Conservation (phyloP, 1,140 invertebrate species). For the Achroia grisella region DNA sequence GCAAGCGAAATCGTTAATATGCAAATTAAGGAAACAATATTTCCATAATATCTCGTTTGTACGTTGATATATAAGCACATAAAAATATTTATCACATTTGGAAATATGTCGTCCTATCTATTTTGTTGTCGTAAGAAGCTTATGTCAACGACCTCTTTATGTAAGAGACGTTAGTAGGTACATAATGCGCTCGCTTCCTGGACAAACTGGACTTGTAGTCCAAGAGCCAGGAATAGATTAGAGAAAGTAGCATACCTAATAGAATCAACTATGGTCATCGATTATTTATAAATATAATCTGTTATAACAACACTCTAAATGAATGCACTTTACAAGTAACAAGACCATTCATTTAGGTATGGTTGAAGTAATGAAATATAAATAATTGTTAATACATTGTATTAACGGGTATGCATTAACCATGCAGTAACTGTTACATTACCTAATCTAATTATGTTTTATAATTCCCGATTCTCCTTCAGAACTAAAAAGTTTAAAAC, state of each 20-base stretch:
- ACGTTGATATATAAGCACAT: slow-evolving; percentile 3
- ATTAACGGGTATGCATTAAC: too few relatives aligned
- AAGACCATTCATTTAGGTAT: too few relatives aligned
- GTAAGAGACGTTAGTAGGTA: slow-evolving; percentile 20
- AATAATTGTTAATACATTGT: too few relatives aligned
- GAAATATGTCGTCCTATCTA: slow-evolving; percentile 8
- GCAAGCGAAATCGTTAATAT: slow-evolving; percentile 5
- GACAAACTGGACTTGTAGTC: slow-evolving; percentile 16
- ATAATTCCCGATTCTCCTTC: too few relatives aligned
- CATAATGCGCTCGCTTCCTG: slow-evolving; percentile 34
- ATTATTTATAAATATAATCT: too few relatives aligned
- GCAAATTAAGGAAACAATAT: slow-evolving; percentile 2
- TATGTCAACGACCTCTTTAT: slow-evolving; percentile 37
- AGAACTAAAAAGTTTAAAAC: too few relatives aligned
- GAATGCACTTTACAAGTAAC: background rate
- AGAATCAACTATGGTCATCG: too few relatives aligned
- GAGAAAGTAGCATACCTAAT: too few relatives aligned
- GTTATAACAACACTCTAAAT: too few relatives aligned
- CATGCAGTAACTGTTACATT: too few relatives aligned
- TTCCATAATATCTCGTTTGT: background rate
- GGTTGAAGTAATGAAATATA: too few relatives aligned
- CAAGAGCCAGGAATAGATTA: background rate
- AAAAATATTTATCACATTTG: slow-evolving; percentile 13
- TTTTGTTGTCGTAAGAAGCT: slow-evolving; percentile 8
- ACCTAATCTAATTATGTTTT: too few relatives aligned